phyloP scores from a whole-genome alignment of 2,797 vertebrate species.

The Rhynchonycteris naso region DNA sequence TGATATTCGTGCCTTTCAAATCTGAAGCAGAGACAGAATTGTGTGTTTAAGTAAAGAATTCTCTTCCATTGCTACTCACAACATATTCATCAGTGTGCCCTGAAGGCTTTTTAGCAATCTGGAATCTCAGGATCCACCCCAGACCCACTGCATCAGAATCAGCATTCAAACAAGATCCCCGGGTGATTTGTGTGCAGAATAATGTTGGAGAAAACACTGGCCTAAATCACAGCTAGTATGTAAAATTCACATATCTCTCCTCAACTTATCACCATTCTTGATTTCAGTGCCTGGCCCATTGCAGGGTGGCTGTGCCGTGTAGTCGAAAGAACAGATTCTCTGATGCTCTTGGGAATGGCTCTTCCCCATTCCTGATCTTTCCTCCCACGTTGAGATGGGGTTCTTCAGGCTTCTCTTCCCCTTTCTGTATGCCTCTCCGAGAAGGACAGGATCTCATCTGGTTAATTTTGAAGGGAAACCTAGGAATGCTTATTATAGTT shows the following conservation, averaged over 20 bases:
- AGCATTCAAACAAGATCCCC: neutral
- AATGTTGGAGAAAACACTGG: neutral
- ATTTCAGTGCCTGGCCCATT: neutral
- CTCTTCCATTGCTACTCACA: neutral
- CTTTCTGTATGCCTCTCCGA: neutral
- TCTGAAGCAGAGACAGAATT: neutral
- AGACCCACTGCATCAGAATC: neutral
- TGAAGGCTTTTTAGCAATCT: neutral
- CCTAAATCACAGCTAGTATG: neutral
- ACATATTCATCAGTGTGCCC: neutral
- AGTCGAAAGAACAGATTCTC: accelerated
- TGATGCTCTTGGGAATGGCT: neutral
- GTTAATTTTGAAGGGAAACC: neutral
- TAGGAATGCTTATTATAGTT: neutral
- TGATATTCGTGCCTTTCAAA: neutral
- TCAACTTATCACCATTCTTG: neutral
- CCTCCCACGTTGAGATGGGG: neutral
- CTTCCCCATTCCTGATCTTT: neutral
- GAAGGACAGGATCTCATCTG: neutral
- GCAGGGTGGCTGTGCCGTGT: neutral
- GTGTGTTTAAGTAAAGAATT: neutral
- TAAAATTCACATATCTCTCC: neutral
- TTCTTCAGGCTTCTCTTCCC: neutral
- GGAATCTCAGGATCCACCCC: neutral
- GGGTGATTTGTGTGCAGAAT: neutral